Evolutionary conservation across 2,888 invertebrate genomes (phyloP), one percentile per base, ranked within the genome.

Genomic region (Hyppa rectilinea): DNA sequence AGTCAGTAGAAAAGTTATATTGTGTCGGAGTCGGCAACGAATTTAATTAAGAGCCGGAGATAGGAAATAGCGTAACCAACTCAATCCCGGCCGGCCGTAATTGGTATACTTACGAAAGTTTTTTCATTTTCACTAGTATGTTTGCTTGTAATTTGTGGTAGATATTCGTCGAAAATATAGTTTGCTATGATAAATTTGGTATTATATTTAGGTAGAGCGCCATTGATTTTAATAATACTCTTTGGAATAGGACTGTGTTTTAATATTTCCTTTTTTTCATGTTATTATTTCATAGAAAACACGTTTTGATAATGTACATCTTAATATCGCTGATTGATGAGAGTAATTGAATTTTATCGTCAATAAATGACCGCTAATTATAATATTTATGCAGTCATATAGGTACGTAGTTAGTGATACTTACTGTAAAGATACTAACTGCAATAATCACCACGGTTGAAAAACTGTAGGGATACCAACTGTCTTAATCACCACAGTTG

Each of bases 1-100:
- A 68, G 74, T 71, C 78, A 63, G 74, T 73, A 68, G 64, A 74
- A 85, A 84, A 84, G 81, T 84, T 84, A 73, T 76, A 81, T 81
- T 73, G 74, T 76, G 70, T 59, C 38, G 71, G 75, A 68, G 62
- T 56, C 43, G 45, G 64, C 61, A 78, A 50, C 77, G 83, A 85
- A 81, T 84, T 82, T 82, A 84, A 84, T 84, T 83, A 84, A 76
- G 60, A 71, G 43, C 38, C 49, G 49, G 70, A 76, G 67, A 83
- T 84, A 75, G 71, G 60, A 80, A 85, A 80, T 76, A 70, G 64
- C 71, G 71, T 70, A 77, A 73, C 63, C 55, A 59, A 76, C 79
- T 76, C 75, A 76, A 80, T 76, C 71, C 50, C 45, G 58, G 56
- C 59, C 50, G 52, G n/a, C 52, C 61, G 70, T 83, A 77, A 84